phyloP scores from a whole-genome alignment of 2,888 invertebrate genomes.

The Drosophila birchii region DNA sequence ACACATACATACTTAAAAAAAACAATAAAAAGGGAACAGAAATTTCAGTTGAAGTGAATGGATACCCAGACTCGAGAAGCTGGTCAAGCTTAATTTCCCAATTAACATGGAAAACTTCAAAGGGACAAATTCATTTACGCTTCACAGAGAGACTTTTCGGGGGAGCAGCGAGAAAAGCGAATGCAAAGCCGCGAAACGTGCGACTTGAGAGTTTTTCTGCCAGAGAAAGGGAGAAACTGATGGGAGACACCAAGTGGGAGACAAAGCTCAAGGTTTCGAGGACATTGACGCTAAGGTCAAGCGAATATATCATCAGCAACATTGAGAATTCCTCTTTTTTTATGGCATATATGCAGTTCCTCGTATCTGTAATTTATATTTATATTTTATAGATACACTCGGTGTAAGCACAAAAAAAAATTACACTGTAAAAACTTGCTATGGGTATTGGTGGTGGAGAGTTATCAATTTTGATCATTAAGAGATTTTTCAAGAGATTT shows the following conservation, averaged over 20 bases:
- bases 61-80: slow-evolving; percentile 5
- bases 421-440: slow-evolving; percentile 6
- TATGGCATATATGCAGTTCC: slow-evolving; percentile 37
- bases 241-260: slow-evolving; percentile 9
- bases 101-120: slow-evolving; percentile 59
- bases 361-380: slow-evolving; percentile 30
- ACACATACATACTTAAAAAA: slow-evolving; percentile 15
- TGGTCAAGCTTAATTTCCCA: slow-evolving; percentile 61
- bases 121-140: slow-evolving; percentile 57
- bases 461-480: not conserved
- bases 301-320: slow-evolving; percentile 13
- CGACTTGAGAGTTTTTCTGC: slow-evolving; percentile 24
- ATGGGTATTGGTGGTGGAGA: no score
- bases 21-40: slow-evolving; percentile 14
- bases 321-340: slow-evolving; percentile 45
- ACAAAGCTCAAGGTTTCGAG: slow-evolving; percentile 69
- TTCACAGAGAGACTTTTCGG: slow-evolving; percentile 30
- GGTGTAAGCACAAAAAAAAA: slow-evolving; percentile 14
- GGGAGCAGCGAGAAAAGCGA: slow-evolving; percentile 19
- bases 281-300: slow-evolving; percentile 71
- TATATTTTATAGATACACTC: slow-evolving; percentile 32
- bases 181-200: slow-evolving; percentile 51
- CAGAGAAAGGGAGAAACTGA: slow-evolving; percentile 19
- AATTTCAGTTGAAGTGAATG: slow-evolving; percentile 29
- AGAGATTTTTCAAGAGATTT: no score